Evolutionary conservation across 2,888 invertebrate species (phyloP), one percentile per base, ranked within the genome.

Genomic region (Bruchidius siliquastri): DNA sequence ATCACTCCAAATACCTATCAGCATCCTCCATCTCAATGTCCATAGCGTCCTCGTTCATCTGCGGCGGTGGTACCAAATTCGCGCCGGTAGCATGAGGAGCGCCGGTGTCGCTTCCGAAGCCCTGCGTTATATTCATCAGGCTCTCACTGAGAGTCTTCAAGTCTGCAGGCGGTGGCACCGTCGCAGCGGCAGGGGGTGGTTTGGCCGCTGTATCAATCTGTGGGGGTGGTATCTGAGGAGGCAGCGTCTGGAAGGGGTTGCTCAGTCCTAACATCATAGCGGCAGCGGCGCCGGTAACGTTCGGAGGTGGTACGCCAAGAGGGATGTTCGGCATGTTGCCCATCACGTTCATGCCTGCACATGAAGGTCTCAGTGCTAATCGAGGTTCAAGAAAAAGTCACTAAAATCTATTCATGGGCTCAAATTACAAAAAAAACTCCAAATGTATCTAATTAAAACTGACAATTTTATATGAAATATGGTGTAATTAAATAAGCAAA

Each of bases 1-100:
- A 8, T 4, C 8, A 26, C 8, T 49, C 49, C 3, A 8, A 49
- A 13, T 49, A 49, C 49, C 68, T 68, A 10, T 82, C 81, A n/a
- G 88, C 91, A 77, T 91, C 90, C 74, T 91, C 92, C 84, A 92
- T 91, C 84, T 94, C 94, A 68, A 94, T 89, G 78, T 94, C 94
- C 94, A 94, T 94, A 72, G 92, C 93, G 81, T 94, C 94, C 72
- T 93, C 93, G 71, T 89, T 86, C 0, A 87, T 85, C 68, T 87
- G 84, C 21, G 86, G 87, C 6, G 49, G 49, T 13, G 49, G 49
- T 13, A 49, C 49, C 49, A 49, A 8, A 18, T 49, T 49, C 18
- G 0, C 49, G 49, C 10, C 49, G 70, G 86, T 86, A 76, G 81
- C 85, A 68, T 87, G 84, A n/a, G 86, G 87, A 71, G 86, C 86